Evolutionary conservation across 2,113 vertebrate genomes (phyloP).

Genomic region (Chloebia gouldiae): DNA sequence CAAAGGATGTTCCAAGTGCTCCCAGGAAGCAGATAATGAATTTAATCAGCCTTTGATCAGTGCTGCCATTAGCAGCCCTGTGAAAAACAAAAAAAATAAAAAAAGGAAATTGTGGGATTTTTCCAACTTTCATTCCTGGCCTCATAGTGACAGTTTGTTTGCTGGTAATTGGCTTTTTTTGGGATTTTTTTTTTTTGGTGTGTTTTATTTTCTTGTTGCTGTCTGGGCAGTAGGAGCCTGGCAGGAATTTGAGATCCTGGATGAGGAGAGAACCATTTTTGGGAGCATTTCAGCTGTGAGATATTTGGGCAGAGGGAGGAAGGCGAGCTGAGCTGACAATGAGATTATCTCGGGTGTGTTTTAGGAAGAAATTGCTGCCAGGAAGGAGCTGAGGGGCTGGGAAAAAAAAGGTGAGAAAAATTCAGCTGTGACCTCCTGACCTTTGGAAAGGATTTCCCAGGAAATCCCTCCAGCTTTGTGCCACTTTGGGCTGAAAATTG

Average conservation of each 20-base stretch:
- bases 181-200: too few species aligned
- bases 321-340: background rate
- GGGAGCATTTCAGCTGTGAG: background rate
- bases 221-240: background rate
- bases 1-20: conserved; percentile 1
- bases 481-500: background rate
- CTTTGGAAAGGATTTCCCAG: background rate
- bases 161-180: background rate
- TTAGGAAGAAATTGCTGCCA: background rate
- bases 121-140: background rate
- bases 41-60: conserved; percentile 28
- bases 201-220: background rate
- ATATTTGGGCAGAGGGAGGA: background rate
- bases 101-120: background rate
- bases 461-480: background rate
- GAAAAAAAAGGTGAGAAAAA: background rate
- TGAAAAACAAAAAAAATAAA: conserved; percentile 8
- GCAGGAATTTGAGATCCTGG: background rate
- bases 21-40: background rate
- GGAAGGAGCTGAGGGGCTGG: background rate
- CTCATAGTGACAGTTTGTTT: background rate
- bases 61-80: background rate
- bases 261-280: too few species aligned
- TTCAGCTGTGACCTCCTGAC: background rate
- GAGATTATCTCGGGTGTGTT: background rate